Evolutionary conservation across 2,888 invertebrate genomes (phyloP), one percentile per base, ranked within the genome.

Genomic region (Lordiphosa fenestrarum): DNA sequence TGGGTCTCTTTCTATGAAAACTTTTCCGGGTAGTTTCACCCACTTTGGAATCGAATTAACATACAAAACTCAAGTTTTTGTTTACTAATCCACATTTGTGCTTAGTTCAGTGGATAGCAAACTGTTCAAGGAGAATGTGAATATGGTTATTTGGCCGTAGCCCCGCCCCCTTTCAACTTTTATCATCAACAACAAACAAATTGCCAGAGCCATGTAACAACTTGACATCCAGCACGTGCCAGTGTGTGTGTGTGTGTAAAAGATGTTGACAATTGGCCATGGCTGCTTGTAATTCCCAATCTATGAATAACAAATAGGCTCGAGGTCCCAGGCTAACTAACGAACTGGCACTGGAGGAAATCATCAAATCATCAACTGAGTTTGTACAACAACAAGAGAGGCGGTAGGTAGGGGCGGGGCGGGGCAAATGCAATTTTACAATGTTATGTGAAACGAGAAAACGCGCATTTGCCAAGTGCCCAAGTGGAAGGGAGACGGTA

Each of bases 251-350:
- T 39, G 50, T 51, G 33, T 15, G 19, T 40, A 30, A 63, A 69
- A 66, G 68, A 65, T 71, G 84, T 54, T 77, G 77, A 77, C 84
- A 84, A 80, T 80, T 80, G 82, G 53, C 80, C 78, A 73, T 78
- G 70, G 84, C 70, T 74, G 71, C 62, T 67, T 81, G 81, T 84
- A 81, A 81, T 81, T 84, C 81, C 81, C 81, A 81, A 84, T 76
- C 81, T 84, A 81, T 81, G 81, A 84, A 81, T 81, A 81, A 73
- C 68, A 84, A 81, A 84, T 69, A 83, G 83, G 66, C 85, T 59
- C 48, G 62, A 73, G 52, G 66, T 47, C 77, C 77, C 66, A 65
- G 72, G 48, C 67, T 40, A 72, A 65, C 69, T 62, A 67, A 55
- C 63, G 42, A 61, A 53, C 61, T 30, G 40, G 38, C 19, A 12